A percentile compares a stretch with the other conserved stretches of the same genome.
phyloP scores from a whole-genome alignment of 1,140 invertebrate genomes.

The Drosophila parabipectinata region DNA sequence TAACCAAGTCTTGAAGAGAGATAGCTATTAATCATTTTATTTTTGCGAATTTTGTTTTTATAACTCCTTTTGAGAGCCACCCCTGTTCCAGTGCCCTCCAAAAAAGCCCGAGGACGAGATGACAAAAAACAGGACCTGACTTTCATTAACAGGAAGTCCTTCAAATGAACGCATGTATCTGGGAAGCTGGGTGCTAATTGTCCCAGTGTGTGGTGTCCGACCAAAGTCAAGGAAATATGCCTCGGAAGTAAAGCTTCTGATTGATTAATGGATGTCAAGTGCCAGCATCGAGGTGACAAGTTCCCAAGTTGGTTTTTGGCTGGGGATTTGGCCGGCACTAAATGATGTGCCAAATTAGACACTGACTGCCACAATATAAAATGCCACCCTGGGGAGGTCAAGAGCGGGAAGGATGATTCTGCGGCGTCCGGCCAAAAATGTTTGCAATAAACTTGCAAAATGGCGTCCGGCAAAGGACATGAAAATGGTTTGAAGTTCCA shows the following conservation, averaged over 20 bases:
- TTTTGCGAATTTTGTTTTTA: no score
- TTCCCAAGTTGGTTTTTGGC: constrained; percentile 51
- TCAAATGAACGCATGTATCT: constrained; percentile 36
- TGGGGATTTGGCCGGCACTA: constrained; percentile 54
- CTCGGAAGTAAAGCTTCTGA: constrained; percentile 45
- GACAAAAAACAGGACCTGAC: constrained; percentile 22
- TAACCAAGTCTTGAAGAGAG: background rate
- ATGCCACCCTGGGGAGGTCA: background rate
- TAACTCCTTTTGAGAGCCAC: background rate
- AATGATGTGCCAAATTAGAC: constrained; percentile 76
- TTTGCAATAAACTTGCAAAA: constrained; percentile 73
- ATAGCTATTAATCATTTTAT: no score
- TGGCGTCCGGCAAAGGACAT: constrained; percentile 67
- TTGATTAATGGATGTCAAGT: constrained; percentile 76
- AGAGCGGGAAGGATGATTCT: background rate
- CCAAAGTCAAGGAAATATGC: constrained; percentile 35
- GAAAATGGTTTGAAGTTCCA: constrained; percentile 56
- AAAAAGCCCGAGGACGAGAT: constrained; percentile 29
- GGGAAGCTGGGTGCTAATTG: constrained; percentile 63
- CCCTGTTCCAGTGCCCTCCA: background rate
- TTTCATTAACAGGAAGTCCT: constrained; percentile 65
- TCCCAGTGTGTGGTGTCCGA: constrained; percentile 20
- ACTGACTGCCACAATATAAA: constrained; percentile 7
- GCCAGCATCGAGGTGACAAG: constrained; percentile 69
- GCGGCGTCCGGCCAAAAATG: constrained; percentile 42